Evolutionary conservation across 2,888 invertebrate species (phyloP), one percentile per base, ranked within the genome.

Genomic region (Lycia hirtaria): DNA sequence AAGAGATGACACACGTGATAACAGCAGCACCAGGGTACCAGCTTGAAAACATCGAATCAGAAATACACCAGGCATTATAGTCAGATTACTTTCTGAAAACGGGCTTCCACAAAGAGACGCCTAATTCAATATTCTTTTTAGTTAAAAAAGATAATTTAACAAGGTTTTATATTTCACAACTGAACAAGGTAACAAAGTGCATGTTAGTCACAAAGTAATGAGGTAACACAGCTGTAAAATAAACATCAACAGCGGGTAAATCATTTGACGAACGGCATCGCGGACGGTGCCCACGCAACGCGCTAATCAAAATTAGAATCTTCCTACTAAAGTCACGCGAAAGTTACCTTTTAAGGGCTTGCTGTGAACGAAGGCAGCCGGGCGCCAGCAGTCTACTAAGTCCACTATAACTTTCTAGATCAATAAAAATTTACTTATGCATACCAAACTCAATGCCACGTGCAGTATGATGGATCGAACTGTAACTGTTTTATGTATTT

Each of bases 261-360:
- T 78, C 73, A 75, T 80, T 82, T 81, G 81, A 83, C 82, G 85
- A 83, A 85, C 81, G 79, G 76, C 80, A 75, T 71, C 76, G 75
- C 74, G 75, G 71, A 72, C 74, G 72, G 74, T 63, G 67, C 72
- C 81, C 86, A 86, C 87, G 87, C 88, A 81, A 85, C 78, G 67
- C 65, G 72, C 77, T 85, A 85, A 88, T 88, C 88, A 80, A 78
- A 84, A 83, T 82, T 81, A 81, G 80, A 76, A 85, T 88, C 87
- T 87, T 72, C 69, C 56, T 52, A 45, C 48, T 68, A 66, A 69
- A 76, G 78, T 78, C 88, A 89, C 89, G 88, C 88, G 76, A 85
- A 71, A 68, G 68, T 59, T 69, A 68, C 73, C 75, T 72, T 68
- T 69, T 69, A 71, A 74, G 68, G 64, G 52, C 45, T 53, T 45